Conservation (phyloP, 1,140 invertebrate genomes). For the Mesaphorura yosii region DNA sequence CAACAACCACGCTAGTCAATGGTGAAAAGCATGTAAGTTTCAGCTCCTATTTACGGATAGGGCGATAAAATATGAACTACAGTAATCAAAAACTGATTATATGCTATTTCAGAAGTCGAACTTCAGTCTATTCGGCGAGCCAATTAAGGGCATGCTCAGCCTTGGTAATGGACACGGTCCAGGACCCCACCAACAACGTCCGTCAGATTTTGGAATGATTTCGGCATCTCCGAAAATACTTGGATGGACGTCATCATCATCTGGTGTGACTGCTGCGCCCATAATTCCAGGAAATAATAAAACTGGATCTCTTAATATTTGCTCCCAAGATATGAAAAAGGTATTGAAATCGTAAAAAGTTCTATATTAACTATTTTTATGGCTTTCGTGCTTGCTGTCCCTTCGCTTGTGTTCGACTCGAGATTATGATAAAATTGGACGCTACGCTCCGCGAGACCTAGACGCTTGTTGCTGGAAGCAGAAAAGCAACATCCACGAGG, state of each 20-base stretch:
- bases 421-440: too few relatives aligned
- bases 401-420: too few relatives aligned
- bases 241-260: conserved; percentile 15
- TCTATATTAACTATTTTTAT: neutral
- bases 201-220: conserved; percentile 28
- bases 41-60: neutral
- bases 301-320: conserved; percentile 30
- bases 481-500: too few relatives aligned
- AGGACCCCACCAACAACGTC: conserved; percentile 20
- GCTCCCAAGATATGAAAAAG: conserved; percentile 28
- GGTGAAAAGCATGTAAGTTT: conserved; percentile 30
- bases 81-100: conserved; percentile 1
- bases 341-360: conserved; percentile 3
- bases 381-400: too few relatives aligned
- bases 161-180: conserved; percentile 5
- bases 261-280: conserved; percentile 6
- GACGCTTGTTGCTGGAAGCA: too few relatives aligned
- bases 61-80: neutral
- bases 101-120: conserved; percentile 25
- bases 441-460: too few relatives aligned
- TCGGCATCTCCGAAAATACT: conserved; percentile 27
- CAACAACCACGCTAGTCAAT: conserved; percentile 33
- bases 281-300: too few relatives aligned
- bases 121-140: conserved; percentile 23
- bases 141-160: conserved; percentile 5